phyloP scores from a whole-genome alignment of 2,888 invertebrate species.

The Onthophagus sagittarius region DNA sequence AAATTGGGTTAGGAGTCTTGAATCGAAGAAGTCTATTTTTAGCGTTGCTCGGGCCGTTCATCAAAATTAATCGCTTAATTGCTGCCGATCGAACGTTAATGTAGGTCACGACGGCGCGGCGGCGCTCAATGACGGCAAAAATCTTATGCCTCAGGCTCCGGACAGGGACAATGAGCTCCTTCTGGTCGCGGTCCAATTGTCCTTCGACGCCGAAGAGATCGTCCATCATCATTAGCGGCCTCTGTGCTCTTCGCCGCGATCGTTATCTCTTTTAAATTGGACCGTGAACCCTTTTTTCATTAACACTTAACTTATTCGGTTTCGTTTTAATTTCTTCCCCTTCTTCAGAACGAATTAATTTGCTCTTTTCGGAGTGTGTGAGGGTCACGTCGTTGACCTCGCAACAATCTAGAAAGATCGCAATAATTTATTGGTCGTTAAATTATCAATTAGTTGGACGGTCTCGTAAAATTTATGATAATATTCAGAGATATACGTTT shows the following conservation, averaged over 20 bases:
- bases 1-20: neutral
- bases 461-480: neutral
- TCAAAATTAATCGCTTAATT: slow-evolving; percentile 18
- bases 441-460: neutral
- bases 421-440: neutral
- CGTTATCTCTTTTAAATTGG: slow-evolving; percentile 3
- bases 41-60: slow-evolving; percentile 3
- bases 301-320: neutral
- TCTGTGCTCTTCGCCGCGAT: slow-evolving; percentile 1
- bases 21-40: slow-evolving; percentile 7
- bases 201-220: neutral
- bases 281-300: neutral
- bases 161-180: neutral
- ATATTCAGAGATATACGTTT: neutral
- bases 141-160: neutral
- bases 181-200: neutral
- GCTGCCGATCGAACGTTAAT: slow-evolving; percentile 14
- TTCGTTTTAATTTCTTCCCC: neutral
- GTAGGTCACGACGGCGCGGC: slow-evolving; percentile 15
- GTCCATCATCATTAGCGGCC: slow-evolving; percentile 10
- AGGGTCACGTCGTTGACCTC: neutral
- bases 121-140: neutral
- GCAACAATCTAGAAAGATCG: neutral
- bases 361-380: no score
- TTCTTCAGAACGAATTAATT: neutral